Evolutionary conservation across 2,113 vertebrate genomes (phyloP).

Genomic region (Hippocampus zosterae): DNA sequence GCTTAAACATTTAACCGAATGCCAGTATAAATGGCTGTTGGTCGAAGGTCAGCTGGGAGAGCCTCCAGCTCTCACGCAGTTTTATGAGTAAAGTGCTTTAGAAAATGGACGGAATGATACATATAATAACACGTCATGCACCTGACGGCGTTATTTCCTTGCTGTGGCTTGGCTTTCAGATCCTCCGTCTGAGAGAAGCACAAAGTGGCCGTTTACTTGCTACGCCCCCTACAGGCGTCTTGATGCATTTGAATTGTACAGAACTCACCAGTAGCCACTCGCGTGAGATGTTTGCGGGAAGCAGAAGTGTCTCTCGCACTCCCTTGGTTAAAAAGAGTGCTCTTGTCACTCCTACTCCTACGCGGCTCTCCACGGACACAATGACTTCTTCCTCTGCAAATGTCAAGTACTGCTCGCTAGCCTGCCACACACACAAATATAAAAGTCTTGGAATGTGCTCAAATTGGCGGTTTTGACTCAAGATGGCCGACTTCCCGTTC

Average conservation of each 20-base stretch:
- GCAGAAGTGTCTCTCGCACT: slow-evolving; percentile 68
- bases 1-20: too few relatives aligned
- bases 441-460: background rate
- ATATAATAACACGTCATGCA: slow-evolving; percentile 37
- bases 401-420: slow-evolving; percentile 54
- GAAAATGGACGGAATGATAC: background rate
- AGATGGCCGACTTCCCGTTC: background rate
- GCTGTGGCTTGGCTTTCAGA: slow-evolving; percentile 74
- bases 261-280: slow-evolving; percentile 58
- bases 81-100: background rate
- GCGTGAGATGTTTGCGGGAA: background rate
- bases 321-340: accelerated
- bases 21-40: background rate
- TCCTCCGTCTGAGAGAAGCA: slow-evolving; percentile 55
- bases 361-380: background rate
- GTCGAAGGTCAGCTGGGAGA: too few relatives aligned
- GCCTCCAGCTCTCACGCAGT: background rate
- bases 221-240: background rate
- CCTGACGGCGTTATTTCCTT: slow-evolving; percentile 83
- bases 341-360: accelerated
- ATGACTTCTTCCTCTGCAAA: slow-evolving; percentile 30
- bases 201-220: background rate
- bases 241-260: slow-evolving; percentile 6
- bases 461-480: background rate
- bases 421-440: slow-evolving; percentile 57